Evolutionary conservation across 2,113 vertebrate genomes (phyloP).

Genomic region (Egretta garzetta): DNA sequence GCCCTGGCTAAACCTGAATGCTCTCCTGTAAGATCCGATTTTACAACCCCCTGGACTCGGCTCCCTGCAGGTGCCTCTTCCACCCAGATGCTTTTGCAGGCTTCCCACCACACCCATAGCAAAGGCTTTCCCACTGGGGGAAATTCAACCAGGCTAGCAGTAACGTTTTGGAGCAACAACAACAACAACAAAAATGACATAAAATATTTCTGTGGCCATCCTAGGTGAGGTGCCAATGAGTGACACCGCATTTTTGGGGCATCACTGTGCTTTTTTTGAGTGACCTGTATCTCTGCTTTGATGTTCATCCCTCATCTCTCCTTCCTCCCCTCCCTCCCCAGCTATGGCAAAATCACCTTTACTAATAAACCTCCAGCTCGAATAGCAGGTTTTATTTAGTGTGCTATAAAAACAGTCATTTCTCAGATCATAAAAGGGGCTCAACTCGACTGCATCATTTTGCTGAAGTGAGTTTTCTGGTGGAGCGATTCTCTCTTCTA

Average conservation of each 20-base stretch:
- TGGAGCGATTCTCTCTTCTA: constrained; percentile 8
- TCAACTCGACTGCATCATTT: constrained; percentile 65
- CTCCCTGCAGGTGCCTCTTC: neutral
- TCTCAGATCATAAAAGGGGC: constrained; percentile 76
- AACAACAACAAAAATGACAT: neutral
- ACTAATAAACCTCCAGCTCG: constrained; percentile 65
- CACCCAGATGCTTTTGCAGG: neutral
- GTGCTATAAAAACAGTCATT: constrained; percentile 75
- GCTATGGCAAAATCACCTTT: constrained; percentile 19
- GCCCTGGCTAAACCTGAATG: neutral
- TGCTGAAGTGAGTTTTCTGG: constrained; percentile 61
- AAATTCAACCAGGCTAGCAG: neutral
- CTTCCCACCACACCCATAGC: accelerated
- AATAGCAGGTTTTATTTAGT: constrained; percentile 78
- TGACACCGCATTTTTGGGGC: neutral
- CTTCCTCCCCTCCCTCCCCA: neutral
- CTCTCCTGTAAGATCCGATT: neutral
- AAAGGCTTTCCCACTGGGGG: neutral
- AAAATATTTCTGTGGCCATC: neutral
- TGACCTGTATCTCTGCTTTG: neutral
- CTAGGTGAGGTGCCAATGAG: neutral
- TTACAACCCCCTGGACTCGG: neutral
- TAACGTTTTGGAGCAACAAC: neutral
- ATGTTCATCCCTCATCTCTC: neutral
- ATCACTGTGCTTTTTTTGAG: neutral